Evolutionary conservation across 64 coral and sea anemone species (phyloP).

Genomic region (Hydrozoanthus tunicans): DNA sequence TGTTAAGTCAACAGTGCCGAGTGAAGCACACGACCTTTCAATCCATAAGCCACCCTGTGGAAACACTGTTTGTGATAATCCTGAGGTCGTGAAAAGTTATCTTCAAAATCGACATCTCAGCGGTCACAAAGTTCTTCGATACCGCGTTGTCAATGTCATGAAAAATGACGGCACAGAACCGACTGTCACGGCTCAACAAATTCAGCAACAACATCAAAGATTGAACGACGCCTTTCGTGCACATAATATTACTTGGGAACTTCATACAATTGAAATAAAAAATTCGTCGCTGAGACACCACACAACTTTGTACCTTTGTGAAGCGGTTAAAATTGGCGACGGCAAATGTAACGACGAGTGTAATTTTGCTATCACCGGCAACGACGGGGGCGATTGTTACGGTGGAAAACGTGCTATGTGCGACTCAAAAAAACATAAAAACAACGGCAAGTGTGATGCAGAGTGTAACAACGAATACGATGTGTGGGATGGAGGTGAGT

Average conservation of each 20-base stretch:
- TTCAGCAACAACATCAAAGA: slow-evolving; percentile 60
- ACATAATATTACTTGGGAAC: slow-evolving; percentile 83
- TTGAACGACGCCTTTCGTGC: slow-evolving; percentile 62
- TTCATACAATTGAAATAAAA: slow-evolving; percentile 51
- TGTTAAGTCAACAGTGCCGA: slow-evolving; percentile 78
- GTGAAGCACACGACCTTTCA: slow-evolving; percentile 84
- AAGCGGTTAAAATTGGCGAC: slow-evolving; percentile 68
- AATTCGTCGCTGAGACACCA: slow-evolving; percentile 76
- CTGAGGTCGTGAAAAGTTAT: slow-evolving; percentile 91
- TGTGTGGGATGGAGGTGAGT: slow-evolving; percentile 87
- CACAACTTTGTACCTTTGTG: slow-evolving; percentile 69
- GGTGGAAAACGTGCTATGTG: slow-evolving; percentile 13
- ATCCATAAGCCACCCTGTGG: slow-evolving; percentile 92
- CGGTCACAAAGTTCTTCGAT: slow-evolving; percentile 63
- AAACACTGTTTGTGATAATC: slow-evolving; percentile 93
- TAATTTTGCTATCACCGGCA: slow-evolving; percentile 67
- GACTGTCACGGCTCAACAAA: slow-evolving; percentile 70
- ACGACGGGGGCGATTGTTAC: slow-evolving; percentile 86
- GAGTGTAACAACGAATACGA: slow-evolving; percentile 81
- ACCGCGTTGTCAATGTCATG: slow-evolving; percentile 88
- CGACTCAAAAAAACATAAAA: slow-evolving; percentile 41
- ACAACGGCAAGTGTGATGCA: slow-evolving; percentile 90
- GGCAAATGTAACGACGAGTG: slow-evolving; percentile 60
- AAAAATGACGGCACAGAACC: slow-evolving; percentile 77
- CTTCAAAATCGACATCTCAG: slow-evolving; percentile 73